These are phyloP conservation scores for Xestia c-nigrum DNA, from an alignment of 2,888 invertebrate species.

Conservation along the genomic window DNA sequence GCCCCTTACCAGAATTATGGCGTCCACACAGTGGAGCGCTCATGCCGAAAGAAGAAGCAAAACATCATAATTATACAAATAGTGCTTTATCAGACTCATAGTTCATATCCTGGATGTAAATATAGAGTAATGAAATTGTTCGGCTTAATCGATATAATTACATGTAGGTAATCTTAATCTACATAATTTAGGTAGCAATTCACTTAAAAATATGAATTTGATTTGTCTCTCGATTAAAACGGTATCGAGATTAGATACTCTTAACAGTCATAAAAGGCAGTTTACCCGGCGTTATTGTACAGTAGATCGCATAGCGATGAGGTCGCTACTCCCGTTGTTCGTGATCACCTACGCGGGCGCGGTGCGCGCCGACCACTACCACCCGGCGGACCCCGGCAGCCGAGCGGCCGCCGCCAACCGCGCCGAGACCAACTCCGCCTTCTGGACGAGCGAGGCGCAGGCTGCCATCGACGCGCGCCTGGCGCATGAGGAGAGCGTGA, in stretches of 20 bases:
- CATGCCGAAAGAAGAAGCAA: no score
- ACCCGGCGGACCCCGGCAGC: conserved; percentile 28
- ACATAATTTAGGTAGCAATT: not conserved
- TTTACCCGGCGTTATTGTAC: not conserved
- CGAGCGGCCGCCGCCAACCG: conserved; percentile 12
- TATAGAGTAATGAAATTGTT: not conserved
- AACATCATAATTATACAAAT: not conserved
- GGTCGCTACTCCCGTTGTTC: conserved; percentile 29
- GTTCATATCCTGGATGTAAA: not conserved
- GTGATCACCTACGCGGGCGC: conserved; percentile 1
- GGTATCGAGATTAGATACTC: conserved; percentile 39
- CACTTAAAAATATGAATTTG: no score
- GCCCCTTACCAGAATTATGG: no score
- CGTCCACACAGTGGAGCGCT: no score
- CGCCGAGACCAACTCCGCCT: conserved; percentile 69
- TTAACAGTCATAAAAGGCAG: conserved; percentile 38
- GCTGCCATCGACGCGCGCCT: conserved; percentile 78
- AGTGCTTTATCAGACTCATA: not conserved
- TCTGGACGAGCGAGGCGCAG: conserved; percentile 86
- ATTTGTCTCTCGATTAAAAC: conserved; percentile 16
- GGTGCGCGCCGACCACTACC: conserved; percentile 58
- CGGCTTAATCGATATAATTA: not conserved
- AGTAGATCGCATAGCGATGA: conserved; percentile 36
- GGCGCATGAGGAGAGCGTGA: conserved; percentile 59
- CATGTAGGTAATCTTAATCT: no score